phyloP scores from a whole-genome alignment of 2,113 vertebrate species.

The Copsychus sechellarum region DNA sequence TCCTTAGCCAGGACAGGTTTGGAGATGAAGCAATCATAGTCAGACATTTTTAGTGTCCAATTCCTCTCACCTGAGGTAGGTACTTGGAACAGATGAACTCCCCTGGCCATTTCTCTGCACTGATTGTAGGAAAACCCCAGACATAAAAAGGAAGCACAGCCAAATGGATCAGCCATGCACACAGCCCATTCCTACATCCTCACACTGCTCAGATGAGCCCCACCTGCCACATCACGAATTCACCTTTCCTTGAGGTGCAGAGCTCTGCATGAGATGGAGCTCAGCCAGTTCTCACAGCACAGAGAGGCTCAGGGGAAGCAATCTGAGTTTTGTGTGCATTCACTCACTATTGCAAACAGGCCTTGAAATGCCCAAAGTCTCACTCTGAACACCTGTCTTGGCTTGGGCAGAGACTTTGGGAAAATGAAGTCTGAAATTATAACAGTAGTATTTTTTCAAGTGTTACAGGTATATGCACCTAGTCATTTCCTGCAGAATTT shows the following conservation, averaged over 20 bases:
- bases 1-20: neutral
- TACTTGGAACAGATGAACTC: neutral
- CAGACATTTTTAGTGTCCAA: neutral
- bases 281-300: too few relatives aligned
- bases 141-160: fast-evolving
- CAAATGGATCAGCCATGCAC: neutral
- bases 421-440: neutral
- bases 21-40: neutral
- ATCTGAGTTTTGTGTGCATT: neutral
- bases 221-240: neutral
- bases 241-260: neutral
- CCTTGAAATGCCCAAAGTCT: neutral
- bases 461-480: neutral
- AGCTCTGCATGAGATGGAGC: neutral
- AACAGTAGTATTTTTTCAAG: neutral
- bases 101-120: neutral
- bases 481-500: neutral
- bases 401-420: neutral
- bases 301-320: neutral
- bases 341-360: neutral
- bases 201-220: neutral
- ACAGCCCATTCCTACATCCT: neutral
- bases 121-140: neutral
- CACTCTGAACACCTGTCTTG: neutral
- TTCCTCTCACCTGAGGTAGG: neutral